Percentiles rank a stretch among this genome's conserved stretches.
Conservation (phyloP, 2,113 vertebrate genomes). For the Ochotona princeps region DNA sequence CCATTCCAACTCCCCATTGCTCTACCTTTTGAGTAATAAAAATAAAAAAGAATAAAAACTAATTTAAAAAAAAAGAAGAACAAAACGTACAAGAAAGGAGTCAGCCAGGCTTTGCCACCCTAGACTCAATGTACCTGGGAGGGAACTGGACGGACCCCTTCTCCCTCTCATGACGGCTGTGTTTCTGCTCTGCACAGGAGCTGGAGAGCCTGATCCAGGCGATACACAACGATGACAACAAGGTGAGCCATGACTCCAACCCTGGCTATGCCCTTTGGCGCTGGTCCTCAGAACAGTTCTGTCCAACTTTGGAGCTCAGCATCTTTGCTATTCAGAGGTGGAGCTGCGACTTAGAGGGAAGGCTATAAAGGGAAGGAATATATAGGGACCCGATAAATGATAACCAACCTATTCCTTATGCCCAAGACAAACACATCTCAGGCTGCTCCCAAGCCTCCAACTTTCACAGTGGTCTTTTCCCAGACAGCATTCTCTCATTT, state of each 20-base stretch:
- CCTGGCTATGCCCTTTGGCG: background rate
- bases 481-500: background rate
- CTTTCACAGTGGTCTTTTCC: background rate
- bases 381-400: background rate
- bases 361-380: background rate
- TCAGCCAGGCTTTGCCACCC: background rate
- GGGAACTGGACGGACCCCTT: background rate
- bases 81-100: background rate
- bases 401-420: background rate
- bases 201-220: conserved; percentile 95
- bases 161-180: background rate
- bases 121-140: background rate
- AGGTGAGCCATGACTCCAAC: conserved; percentile 86
- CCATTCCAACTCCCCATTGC: too few species aligned
- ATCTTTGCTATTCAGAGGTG: background rate
- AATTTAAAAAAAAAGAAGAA: too few species aligned
- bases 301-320: background rate
- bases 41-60: too few species aligned
- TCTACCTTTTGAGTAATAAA: too few species aligned
- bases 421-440: background rate
- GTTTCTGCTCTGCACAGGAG: conserved; percentile 88
- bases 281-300: background rate
- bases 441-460: background rate
- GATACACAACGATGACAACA: conserved; percentile 93
- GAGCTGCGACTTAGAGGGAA: background rate